Conservation (phyloP, 2,113 vertebrate genomes). For the Tupaia chinensis region DNA sequence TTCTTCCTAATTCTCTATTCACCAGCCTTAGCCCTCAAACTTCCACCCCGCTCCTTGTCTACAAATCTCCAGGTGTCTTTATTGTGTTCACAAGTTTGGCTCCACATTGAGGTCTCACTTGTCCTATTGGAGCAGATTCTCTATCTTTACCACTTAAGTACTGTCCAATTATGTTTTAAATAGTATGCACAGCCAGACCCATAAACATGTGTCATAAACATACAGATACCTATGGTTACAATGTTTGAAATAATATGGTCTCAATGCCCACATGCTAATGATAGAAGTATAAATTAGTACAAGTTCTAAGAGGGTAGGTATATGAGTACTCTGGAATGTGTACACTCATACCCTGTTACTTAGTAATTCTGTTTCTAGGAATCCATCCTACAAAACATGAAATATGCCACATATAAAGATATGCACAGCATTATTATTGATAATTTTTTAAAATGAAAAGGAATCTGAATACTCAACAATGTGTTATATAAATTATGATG, state of each 20-base stretch:
- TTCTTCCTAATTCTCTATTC: not conserved
- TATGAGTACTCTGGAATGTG: not conserved
- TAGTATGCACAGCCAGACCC: not conserved
- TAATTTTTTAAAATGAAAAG: not conserved
- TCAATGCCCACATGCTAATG: not conserved
- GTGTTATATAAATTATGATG: not conserved
- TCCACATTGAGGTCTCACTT: not conserved
- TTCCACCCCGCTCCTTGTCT: not conserved
- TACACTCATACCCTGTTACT: not conserved
- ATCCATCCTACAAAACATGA: not conserved
- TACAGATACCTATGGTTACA: not conserved
- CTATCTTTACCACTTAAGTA: not conserved
- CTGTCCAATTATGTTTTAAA: not conserved
- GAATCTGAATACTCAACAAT: not conserved
- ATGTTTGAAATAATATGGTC: not conserved
- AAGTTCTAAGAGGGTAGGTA: not conserved
- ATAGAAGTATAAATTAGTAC: not conserved
- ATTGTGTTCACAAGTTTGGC: not conserved
- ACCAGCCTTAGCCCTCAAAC: rapidly evolving
- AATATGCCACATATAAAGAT: not conserved
- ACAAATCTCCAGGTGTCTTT: not conserved
- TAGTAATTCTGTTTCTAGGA: not conserved
- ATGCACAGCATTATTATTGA: not conserved
- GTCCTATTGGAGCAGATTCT: not conserved
- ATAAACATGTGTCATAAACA: not conserved